These are phyloP conservation scores for Eilema sororculum DNA, from an alignment of 2,888 invertebrate genomes.

Conservation along the genomic window DNA sequence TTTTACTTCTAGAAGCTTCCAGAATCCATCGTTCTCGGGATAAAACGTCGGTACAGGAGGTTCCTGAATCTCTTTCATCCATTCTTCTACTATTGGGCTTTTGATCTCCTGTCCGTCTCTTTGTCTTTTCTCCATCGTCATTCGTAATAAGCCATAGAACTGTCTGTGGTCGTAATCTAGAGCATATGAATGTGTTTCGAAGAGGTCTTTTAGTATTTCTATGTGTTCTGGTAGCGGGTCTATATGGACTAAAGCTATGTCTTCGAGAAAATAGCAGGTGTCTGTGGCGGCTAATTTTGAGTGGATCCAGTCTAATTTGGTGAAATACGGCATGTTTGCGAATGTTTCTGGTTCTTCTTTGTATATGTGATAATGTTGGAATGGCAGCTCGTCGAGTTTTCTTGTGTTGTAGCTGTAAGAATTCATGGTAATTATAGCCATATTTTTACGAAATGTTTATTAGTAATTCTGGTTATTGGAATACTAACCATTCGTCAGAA, in stretches of 20 bases:
- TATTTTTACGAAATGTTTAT: no score
- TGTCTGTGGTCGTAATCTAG: constrained; percentile 94
- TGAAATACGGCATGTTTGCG: constrained; percentile 90
- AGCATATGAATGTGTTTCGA: constrained; percentile 91
- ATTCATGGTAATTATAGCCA: no score
- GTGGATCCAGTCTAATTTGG: constrained; percentile 92
- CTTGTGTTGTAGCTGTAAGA: constrained; percentile 90
- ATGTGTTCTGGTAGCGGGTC: constrained; percentile 84
- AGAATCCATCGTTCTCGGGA: constrained; percentile 82
- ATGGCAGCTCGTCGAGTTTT: constrained; percentile 94
- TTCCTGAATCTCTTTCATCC: constrained; percentile 78
- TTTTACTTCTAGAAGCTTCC: constrained; percentile 70
- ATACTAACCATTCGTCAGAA: constrained; percentile 79
- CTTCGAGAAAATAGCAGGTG: constrained; percentile 92
- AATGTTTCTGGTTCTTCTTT: constrained; percentile 86
- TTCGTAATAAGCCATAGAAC: constrained; percentile 90
- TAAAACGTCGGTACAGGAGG: constrained; percentile 89
- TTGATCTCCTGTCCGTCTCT: constrained; percentile 70
- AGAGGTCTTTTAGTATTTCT: constrained; percentile 88
- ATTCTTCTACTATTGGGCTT: constrained; percentile 75
- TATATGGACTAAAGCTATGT: constrained; percentile 88
- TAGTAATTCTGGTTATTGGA: not conserved
- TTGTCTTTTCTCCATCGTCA: constrained; percentile 74
- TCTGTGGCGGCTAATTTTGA: constrained; percentile 93
- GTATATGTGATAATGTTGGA: constrained; percentile 89